Conservation (phyloP, 2,797 vertebrate genomes). For the Brotula barbata region DNA sequence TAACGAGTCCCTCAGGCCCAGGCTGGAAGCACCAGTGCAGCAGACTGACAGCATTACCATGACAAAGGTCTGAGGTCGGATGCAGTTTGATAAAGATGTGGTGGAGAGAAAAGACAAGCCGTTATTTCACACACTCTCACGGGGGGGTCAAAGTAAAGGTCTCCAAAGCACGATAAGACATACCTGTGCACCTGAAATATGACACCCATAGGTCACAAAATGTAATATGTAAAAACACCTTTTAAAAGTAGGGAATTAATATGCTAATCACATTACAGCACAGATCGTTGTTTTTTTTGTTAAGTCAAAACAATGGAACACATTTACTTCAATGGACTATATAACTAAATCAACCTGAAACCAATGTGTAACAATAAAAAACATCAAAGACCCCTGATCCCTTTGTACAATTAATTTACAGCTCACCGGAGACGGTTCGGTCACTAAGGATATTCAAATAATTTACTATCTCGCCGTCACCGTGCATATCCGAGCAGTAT, state of each 20-base stretch:
- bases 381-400: conserved; percentile 25
- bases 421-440: conserved; percentile 14
- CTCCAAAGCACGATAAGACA: conserved; percentile 30
- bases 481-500: neutral
- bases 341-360: conserved; percentile 31
- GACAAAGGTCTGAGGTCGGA: conserved; percentile 68
- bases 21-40: conserved; percentile 66
- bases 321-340: conserved; percentile 22
- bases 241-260: too few species aligned
- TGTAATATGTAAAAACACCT: too few species aligned
- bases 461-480: conserved; percentile 12
- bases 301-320: conserved; percentile 34
- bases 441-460: conserved; percentile 26
- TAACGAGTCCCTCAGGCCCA: conserved; percentile 75
- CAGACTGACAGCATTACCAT: conserved; percentile 73
- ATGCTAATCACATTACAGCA: conserved; percentile 15
- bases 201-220: conserved; percentile 29
- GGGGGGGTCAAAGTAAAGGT: conserved; percentile 40
- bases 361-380: conserved; percentile 35
- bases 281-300: too few species aligned
- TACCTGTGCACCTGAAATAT: conserved; percentile 31
- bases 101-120: conserved; percentile 48
- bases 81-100: conserved; percentile 63
- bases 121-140: conserved; percentile 44
- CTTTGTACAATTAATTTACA: conserved; percentile 37